phyloP scores from a whole-genome alignment of 2,113 vertebrate genomes.

The Ictidomys tridecemlineatus region DNA sequence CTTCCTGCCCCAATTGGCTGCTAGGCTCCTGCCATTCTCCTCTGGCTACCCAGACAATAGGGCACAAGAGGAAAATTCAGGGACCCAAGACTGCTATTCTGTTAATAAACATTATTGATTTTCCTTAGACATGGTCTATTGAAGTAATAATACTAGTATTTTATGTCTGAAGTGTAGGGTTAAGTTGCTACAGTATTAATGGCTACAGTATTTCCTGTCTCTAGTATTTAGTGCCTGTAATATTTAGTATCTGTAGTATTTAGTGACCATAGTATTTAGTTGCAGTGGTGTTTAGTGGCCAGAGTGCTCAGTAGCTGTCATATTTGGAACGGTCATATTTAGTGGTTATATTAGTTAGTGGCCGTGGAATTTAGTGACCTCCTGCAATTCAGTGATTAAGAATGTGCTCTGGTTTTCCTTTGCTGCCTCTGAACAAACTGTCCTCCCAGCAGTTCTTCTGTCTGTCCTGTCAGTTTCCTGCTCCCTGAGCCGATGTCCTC shows the following conservation, averaged over 20 bases:
- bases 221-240: not conserved
- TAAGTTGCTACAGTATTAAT: not conserved
- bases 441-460: slow-evolving; percentile 63
- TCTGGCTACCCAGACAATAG: not conserved
- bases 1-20: not conserved
- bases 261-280: not conserved
- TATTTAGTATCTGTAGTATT: not conserved
- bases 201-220: not conserved
- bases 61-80: not conserved
- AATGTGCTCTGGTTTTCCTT: not conserved
- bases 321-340: not conserved
- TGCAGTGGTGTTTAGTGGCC: not conserved
- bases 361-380: not conserved
- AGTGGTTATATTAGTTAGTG: not conserved
- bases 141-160: not conserved
- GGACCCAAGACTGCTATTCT: not conserved
- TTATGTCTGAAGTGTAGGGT: not conserved
- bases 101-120: not conserved
- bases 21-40: not conserved
- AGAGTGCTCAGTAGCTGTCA: not conserved
- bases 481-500: slow-evolving; percentile 54
- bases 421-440: slow-evolving; percentile 29
- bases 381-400: not conserved
- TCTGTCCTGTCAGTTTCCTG: slow-evolving; percentile 40
- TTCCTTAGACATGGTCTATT: not conserved